Base-by-base conservation (phyloP, 2,888 invertebrate species). In the Brenthis ino region DNA sequence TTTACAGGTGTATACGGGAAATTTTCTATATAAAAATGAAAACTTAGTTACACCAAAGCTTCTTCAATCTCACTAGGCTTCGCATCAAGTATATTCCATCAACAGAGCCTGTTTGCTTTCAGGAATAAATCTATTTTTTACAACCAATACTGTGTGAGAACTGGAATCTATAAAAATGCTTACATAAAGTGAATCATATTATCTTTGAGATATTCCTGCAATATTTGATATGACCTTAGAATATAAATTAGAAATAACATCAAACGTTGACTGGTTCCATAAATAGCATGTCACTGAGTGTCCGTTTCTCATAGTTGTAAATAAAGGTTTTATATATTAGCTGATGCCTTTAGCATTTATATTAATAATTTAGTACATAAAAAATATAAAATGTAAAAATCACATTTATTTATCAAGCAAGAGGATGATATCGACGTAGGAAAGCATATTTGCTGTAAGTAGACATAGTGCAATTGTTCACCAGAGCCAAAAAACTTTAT, bases 181-280 rank as follows among this genome's bases (percentile, higher is more conserved):
- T 60, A 66, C 58, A 66, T 66, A 66, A 55, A 66, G 53, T 50
- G 67, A 67, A 67, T 67, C 55, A 61, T 67, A 61, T 61, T 67
- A 67, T 61, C 61, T 55, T 67, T 67, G 63, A 63, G 53, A 63
- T 63, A 63, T 63, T 63, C 54, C 53, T 54, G 63, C 63, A 63
- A 63, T 63, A 63, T 63, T 63, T 43, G 63, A 54, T 63, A 54
- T 63, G 11, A 20, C 33, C 53, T 8, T 43, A 63, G 63, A 53
- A 37, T 63, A 43, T 43, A 8, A 14, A 14, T 4, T 4, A 5
- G 33, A 63, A 53, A 51, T 51, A 16, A 20, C n/a, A 51, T 51
- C 28, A 12, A 60, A 48, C 6, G 14, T 6, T 43, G 8, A 11
- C 37, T 43, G 11, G 8, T 43, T 37, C 37, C 11, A 8, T 43